These are phyloP conservation scores for Sebastolobus alascanus DNA, from an alignment of 2,797 vertebrate genomes.

Conservation along the genomic window DNA sequence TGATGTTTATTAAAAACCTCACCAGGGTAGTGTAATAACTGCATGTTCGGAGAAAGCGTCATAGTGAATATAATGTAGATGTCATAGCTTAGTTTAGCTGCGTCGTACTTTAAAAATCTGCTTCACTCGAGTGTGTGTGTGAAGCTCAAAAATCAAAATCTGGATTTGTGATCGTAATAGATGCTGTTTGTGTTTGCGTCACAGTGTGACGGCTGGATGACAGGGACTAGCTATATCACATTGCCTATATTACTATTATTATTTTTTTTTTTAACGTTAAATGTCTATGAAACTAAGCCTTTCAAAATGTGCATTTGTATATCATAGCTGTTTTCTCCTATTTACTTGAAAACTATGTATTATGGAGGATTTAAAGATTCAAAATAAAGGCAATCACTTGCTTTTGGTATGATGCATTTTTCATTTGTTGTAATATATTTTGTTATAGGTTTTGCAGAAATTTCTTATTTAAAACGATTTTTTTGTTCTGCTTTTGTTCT, in stretches of 20 bases:
- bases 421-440: constrained; percentile 13
- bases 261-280: constrained; percentile 48
- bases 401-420: constrained; percentile 25
- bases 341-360: constrained; percentile 68
- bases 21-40: constrained; percentile 66
- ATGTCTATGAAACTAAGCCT: constrained; percentile 68
- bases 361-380: constrained; percentile 79
- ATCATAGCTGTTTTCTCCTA: constrained; percentile 83
- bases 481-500: constrained; percentile 16
- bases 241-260: constrained; percentile 71
- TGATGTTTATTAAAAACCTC: constrained; percentile 38
- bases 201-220: constrained; percentile 68
- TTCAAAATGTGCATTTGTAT: constrained; percentile 63
- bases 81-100: constrained; percentile 73
- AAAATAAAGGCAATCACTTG: constrained; percentile 69
- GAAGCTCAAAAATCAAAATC: constrained; percentile 62
- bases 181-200: constrained; percentile 57
- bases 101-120: constrained; percentile 53
- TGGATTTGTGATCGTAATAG: constrained; percentile 56
- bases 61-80: constrained; percentile 60
- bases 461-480: background rate
- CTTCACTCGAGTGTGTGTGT: constrained; percentile 42
- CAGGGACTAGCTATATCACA: constrained; percentile 79
- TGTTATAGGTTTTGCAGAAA: background rate
- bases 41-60: constrained; percentile 66